Conservation (phyloP, 2,888 invertebrate species). For the Muschampia plurimacula region DNA sequence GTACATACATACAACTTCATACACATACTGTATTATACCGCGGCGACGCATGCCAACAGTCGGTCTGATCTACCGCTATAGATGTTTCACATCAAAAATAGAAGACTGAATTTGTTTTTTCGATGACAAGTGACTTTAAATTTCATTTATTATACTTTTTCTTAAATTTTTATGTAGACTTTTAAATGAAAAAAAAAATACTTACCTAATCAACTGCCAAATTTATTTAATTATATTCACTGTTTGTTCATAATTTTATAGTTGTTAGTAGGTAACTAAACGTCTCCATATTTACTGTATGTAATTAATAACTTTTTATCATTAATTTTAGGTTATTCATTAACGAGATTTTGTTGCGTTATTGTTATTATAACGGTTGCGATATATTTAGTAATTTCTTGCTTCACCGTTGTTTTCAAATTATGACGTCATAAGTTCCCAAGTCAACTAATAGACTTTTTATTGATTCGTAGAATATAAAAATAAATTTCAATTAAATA, state of each 20-base stretch:
- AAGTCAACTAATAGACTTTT: no score
- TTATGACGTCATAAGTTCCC: no score
- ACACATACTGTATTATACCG: no score
- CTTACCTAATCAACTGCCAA: slow-evolving; percentile 24
- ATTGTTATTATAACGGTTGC: slow-evolving; percentile 21
- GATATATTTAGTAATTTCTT: slow-evolving; percentile 24
- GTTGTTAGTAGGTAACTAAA: slow-evolving; percentile 28
- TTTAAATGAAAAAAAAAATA: neutral
- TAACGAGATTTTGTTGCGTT: slow-evolving; percentile 42
- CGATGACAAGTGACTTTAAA: slow-evolving; percentile 8
- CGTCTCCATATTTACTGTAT: slow-evolving; percentile 24
- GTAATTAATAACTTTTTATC: slow-evolving; percentile 30
- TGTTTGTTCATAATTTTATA: slow-evolving; percentile 30
- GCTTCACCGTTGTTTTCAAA: neutral
- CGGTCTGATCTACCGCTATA: no score
- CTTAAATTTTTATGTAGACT: slow-evolving; percentile 9
- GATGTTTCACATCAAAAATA: slow-evolving; percentile 8
- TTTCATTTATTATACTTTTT: slow-evolving; percentile 6
- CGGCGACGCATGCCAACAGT: no score
- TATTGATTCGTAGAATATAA: no score
- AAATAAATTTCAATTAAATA: no score
- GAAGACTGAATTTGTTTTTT: slow-evolving; percentile 38
- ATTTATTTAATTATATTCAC: slow-evolving; percentile 12
- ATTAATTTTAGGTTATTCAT: slow-evolving; percentile 42
- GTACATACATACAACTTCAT: no score